These are phyloP conservation scores for Poicephalus gulielmi DNA, from an alignment of 2,113 vertebrate species.

Conservation along the genomic window DNA sequence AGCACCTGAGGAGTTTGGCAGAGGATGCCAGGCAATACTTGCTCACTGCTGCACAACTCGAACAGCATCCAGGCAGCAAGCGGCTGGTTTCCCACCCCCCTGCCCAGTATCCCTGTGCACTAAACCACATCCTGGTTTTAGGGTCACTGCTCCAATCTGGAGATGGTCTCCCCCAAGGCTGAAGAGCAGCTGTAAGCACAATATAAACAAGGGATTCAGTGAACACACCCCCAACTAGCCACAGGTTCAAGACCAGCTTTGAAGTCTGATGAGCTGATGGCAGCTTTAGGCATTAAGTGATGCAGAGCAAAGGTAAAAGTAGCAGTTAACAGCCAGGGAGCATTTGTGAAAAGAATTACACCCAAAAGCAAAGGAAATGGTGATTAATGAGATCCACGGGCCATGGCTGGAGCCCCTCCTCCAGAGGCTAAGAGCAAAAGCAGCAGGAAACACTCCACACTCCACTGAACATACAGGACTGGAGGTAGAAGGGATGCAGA, in stretches of 20 bases:
- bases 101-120: neutral
- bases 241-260: neutral
- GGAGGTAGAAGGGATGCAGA: neutral
- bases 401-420: neutral
- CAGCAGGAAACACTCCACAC: neutral
- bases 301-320: neutral
- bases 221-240: neutral
- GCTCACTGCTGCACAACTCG: rapidly evolving
- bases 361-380: neutral
- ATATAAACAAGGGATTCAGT: neutral
- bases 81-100: neutral
- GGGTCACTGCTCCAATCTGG: neutral
- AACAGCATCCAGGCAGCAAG: neutral
- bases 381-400: neutral
- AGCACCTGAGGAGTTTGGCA: neutral
- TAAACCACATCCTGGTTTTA: neutral
- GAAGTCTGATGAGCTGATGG: neutral
- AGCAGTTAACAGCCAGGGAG: neutral
- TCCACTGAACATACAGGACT: neutral
- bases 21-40: neutral
- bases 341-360: slow-evolving; percentile 12
- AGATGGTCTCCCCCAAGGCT: neutral
- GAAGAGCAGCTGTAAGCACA: neutral
- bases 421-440: neutral
- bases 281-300: neutral